Percentiles rank a stretch among this genome's conserved stretches.
phyloP scores from a whole-genome alignment of 2,113 vertebrate species.

The Alethe castanea region DNA sequence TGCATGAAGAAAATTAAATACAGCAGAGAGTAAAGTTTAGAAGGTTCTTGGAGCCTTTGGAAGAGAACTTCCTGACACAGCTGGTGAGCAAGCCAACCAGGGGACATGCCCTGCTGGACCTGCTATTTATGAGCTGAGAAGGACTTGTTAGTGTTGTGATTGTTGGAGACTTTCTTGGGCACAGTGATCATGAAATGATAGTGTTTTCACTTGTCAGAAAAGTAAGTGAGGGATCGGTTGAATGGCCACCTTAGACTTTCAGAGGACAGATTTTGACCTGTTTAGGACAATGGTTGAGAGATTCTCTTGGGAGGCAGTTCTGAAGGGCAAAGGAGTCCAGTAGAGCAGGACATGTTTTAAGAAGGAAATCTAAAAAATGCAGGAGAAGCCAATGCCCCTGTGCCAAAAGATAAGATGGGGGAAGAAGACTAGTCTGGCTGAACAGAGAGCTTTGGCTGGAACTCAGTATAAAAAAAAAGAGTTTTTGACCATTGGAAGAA shows the following conservation, averaged over 20 bases:
- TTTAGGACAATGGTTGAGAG: neutral
- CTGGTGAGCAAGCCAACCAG: neutral
- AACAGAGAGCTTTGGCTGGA: neutral
- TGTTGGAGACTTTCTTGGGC: neutral
- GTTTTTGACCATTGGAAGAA: neutral
- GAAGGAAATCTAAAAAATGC: neutral
- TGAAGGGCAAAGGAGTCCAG: neutral
- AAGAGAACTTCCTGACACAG: neutral
- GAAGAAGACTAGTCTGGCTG: neutral
- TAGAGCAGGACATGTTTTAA: neutral
- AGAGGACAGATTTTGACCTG: neutral
- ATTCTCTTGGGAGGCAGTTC: neutral
- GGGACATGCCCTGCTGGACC: neutral
- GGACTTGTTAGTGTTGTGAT: neutral
- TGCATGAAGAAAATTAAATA: neutral
- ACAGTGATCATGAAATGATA: neutral
- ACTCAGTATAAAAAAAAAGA: neutral
- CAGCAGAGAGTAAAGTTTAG: neutral
- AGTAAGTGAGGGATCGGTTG: neutral
- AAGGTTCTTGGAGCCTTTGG: neutral
- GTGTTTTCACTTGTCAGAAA: neutral
- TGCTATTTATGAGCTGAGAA: neutral
- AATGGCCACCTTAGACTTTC: neutral
- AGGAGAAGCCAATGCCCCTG: neutral
- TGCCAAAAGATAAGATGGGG: neutral